Conservation (phyloP, 2,888 invertebrate species). For the Sinohyriopsis cumingii region DNA sequence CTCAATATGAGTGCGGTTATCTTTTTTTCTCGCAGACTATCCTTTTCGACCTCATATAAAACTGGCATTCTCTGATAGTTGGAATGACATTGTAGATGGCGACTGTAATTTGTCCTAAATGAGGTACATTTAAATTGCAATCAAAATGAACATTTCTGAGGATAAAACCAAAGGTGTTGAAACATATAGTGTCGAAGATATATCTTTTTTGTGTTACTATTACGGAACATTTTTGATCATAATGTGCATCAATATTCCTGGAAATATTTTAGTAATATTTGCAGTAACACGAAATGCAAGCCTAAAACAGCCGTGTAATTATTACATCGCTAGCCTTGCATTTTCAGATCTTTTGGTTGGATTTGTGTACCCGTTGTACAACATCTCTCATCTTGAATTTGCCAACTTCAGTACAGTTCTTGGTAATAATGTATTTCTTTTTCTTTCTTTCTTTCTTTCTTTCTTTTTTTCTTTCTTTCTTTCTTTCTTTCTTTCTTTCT, state of each 20-base stretch:
- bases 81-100: too few species aligned
- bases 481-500: constrained; percentile 1
- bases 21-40: too few species aligned
- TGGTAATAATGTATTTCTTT: constrained; percentile 24
- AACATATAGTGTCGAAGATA: not conserved
- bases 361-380: constrained; percentile 42
- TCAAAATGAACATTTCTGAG: too few species aligned
- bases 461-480: not conserved
- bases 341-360: constrained; percentile 42
- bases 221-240: constrained; percentile 28
- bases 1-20: too few species aligned
- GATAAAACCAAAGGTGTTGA: too few species aligned
- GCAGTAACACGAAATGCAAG: constrained; percentile 23
- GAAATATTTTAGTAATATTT: constrained; percentile 29
- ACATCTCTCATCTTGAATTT: constrained; percentile 36
- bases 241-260: constrained; percentile 27
- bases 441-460: not conserved
- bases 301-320: constrained; percentile 32
- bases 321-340: constrained; percentile 38
- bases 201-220: constrained; percentile 21
- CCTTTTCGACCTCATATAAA: too few species aligned
- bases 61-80: too few species aligned
- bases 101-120: too few species aligned
- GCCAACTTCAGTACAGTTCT: constrained; percentile 18
- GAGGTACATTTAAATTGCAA: too few species aligned